Evolutionary conservation across 2,113 vertebrate genomes (phyloP).

Genomic region (Elephantulus edwardii): DNA sequence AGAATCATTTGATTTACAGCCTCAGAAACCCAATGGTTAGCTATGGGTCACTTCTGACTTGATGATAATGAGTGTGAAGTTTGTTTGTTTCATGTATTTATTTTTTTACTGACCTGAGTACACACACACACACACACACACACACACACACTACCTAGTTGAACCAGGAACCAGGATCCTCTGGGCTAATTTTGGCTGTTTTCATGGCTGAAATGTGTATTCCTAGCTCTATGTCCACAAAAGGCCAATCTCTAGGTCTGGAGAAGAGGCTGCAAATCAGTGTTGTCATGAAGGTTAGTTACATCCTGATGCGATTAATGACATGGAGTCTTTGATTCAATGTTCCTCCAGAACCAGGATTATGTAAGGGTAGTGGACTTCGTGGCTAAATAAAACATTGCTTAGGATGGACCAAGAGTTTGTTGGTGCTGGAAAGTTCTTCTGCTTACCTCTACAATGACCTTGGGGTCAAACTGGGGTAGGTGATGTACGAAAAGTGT

Average conservation of each 20-base stretch:
- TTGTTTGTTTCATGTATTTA: no score
- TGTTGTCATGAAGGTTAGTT: neutral
- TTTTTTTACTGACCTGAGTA: no score
- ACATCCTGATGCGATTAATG: neutral
- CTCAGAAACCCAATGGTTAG: no score
- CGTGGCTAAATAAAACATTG: neutral
- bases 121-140: no score
- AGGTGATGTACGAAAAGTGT: constrained; percentile 86
- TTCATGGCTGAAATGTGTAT: neutral
- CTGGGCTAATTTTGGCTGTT: neutral
- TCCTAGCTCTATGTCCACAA: neutral
- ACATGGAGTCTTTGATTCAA: neutral
- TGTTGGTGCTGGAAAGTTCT: neutral
- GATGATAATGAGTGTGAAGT: no score
- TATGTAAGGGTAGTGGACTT: neutral
- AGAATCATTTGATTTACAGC: no score
- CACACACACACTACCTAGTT: neutral
- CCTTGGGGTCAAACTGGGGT: constrained; percentile 77
- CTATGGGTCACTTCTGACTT: no score
- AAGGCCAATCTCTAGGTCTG: neutral
- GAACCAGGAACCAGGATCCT: neutral
- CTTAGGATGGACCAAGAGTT: neutral
- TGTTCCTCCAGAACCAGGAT: neutral
- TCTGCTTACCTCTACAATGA: constrained; percentile 83
- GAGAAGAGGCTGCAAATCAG: neutral